These are phyloP conservation scores for Aepyceros melampus DNA, from an alignment of 2,113 vertebrate genomes.

Conservation along the genomic window DNA sequence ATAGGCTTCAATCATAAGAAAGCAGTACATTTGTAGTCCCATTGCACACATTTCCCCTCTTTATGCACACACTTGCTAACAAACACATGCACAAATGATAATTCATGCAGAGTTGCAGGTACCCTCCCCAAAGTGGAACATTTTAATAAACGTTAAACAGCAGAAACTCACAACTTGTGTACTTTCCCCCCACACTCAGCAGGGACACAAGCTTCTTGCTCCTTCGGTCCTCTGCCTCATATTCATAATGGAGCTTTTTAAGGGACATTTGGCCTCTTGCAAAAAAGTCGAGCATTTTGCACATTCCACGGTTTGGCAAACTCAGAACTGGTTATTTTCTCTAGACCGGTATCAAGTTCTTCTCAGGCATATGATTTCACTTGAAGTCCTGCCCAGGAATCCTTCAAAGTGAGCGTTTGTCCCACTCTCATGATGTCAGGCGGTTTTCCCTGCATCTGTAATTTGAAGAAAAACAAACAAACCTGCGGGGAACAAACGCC, in stretches of 20 bases:
- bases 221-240: constrained; percentile 21
- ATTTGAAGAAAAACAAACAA: constrained; percentile 85
- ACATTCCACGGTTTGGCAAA: constrained; percentile 86
- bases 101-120: not conserved
- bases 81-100: not conserved
- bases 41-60: not conserved
- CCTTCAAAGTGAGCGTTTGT: constrained; percentile 85
- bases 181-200: not conserved
- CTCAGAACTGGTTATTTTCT: constrained; percentile 83
- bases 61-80: not conserved
- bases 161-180: not conserved
- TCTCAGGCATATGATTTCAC: constrained; percentile 87
- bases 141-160: not conserved
- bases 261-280: constrained; percentile 75
- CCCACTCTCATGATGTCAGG: constrained; percentile 86
- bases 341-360: constrained; percentile 85
- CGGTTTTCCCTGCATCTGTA: constrained; percentile 86
- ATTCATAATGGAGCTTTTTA: constrained; percentile 64
- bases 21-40: not conserved
- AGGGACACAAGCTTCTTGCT: not conserved
- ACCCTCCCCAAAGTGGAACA: not conserved
- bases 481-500: constrained; percentile 65
- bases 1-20: not conserved
- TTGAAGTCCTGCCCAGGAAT: constrained; percentile 88
- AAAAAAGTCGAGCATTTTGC: constrained; percentile 77